Evolutionary conservation across 2,888 invertebrate genomes (phyloP).

Genomic region (Minunthozetes semirufus): DNA sequence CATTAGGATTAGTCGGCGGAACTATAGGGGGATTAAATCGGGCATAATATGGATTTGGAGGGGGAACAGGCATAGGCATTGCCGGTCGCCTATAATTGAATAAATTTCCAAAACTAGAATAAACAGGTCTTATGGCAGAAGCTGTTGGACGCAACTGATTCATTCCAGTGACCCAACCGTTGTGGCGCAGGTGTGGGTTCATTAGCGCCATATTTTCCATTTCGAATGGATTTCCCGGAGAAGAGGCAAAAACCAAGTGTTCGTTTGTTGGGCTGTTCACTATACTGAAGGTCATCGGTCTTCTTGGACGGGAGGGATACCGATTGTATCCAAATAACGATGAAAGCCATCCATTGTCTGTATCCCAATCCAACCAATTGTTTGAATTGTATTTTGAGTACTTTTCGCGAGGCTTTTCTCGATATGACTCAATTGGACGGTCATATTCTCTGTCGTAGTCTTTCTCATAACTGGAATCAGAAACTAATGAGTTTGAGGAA

Average conservation of each 20-base stretch:
- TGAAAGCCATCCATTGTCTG: constrained; percentile 1
- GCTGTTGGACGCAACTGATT: not conserved
- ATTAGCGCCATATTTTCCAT: not conserved
- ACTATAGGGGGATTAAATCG: not conserved
- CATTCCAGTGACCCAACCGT: not conserved
- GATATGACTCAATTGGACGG: not conserved
- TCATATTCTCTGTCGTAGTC: constrained; percentile 3
- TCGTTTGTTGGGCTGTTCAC: not conserved
- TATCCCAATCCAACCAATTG: constrained; percentile 13
- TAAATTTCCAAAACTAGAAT: not conserved
- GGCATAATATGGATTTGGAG: not conserved
- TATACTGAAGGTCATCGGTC: not conserved
- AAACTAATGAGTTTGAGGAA: not conserved
- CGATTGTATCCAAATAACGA: not conserved
- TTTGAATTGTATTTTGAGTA: constrained; percentile 1
- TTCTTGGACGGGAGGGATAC: not conserved
- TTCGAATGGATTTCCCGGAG: not conserved
- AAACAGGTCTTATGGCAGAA: constrained; percentile 15
- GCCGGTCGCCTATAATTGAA: not conserved
- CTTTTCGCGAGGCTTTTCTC: not conserved
- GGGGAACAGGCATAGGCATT: not conserved
- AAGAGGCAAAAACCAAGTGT: not conserved
- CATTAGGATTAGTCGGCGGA: not conserved
- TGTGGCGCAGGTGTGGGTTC: not conserved
- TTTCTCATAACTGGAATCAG: not conserved